phyloP scores from a whole-genome alignment of 2,113 vertebrate species.

The Atractosteus spatula region DNA sequence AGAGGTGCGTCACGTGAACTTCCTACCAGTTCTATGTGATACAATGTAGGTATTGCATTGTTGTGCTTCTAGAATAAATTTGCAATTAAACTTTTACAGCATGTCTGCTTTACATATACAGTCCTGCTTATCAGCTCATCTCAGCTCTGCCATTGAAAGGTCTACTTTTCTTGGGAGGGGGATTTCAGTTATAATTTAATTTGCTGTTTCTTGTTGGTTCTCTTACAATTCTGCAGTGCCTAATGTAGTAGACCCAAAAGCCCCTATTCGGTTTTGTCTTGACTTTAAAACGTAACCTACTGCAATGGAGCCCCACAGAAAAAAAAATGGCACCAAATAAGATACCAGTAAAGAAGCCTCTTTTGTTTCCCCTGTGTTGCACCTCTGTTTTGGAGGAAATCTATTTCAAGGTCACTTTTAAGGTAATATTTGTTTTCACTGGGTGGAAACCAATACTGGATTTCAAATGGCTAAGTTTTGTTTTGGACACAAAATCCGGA shows the following conservation, averaged over 20 bases:
- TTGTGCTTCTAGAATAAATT: no score
- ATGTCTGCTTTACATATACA: no score
- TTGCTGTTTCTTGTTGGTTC: no score
- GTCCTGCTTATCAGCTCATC: no score
- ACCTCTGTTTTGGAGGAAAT: constrained; percentile 25
- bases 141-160: no score
- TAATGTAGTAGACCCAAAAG: constrained; percentile 1
- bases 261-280: constrained; percentile 2
- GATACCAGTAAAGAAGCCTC: neutral
- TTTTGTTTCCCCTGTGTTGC: neutral
- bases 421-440: constrained; percentile 33
- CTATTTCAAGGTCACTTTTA: constrained; percentile 36
- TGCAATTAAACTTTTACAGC: no score
- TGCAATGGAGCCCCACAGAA: constrained; percentile 4
- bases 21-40: no score
- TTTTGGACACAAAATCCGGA: constrained; percentile 37
- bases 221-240: no score
- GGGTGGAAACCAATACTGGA: constrained; percentile 35
- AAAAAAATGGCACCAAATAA: constrained; percentile 25
- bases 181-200: no score
- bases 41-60: no score
- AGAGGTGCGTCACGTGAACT: no score
- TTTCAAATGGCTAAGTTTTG: constrained; percentile 25
- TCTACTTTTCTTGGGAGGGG: no score
- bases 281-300: constrained; percentile 8